Evolutionary conservation across 2,888 invertebrate genomes (phyloP).

Genomic region (Eristalis intricaria): DNA sequence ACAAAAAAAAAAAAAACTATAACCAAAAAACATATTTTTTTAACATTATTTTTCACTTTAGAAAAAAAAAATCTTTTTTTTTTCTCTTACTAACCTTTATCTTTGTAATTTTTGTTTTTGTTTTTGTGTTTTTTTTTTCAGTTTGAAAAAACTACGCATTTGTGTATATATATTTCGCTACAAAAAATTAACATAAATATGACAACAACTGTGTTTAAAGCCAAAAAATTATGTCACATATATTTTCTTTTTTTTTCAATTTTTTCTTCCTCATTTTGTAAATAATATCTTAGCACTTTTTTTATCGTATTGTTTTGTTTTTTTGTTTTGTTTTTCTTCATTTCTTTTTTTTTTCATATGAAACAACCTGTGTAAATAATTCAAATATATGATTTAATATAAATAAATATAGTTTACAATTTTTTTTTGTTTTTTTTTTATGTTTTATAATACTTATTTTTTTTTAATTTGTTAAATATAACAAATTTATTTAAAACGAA

Average conservation of each 20-base stretch:
- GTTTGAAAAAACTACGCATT: conserved; percentile 33
- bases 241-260: not conserved
- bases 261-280: conserved; percentile 8
- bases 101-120: conserved; percentile 9
- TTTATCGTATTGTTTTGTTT: not conserved
- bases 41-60: not conserved
- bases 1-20: not conserved
- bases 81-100: conserved; percentile 41
- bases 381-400: conserved; percentile 18
- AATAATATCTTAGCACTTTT: conserved; percentile 43
- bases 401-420: conserved; percentile 15
- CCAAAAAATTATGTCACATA: conserved; percentile 13
- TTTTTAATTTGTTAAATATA: conserved; percentile 20
- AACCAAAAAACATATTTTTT: not conserved
- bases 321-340: not conserved
- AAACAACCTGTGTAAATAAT: conserved; percentile 31
- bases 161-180: conserved; percentile 22
- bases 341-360: not conserved
- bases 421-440: not conserved
- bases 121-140: conserved; percentile 3
- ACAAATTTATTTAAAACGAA: conserved; percentile 1
- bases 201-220: conserved; percentile 48
- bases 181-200: conserved; percentile 15
- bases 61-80: conserved; percentile 6
- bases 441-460: conserved; percentile 7